Base-by-base conservation (phyloP, 2,797 vertebrate species). In the Semaprochilodus insignis region DNA sequence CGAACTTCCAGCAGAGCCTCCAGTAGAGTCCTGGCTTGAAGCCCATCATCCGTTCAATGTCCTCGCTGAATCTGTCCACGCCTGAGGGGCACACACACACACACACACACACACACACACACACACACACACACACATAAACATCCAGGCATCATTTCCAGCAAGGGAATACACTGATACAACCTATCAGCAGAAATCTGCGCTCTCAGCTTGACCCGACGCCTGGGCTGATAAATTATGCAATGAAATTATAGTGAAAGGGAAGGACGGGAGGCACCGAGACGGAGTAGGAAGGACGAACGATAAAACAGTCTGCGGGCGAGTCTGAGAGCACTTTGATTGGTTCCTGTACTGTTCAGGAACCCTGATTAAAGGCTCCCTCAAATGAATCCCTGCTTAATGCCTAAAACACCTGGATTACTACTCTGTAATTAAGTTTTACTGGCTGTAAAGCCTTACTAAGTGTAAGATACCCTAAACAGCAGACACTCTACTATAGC, bases 1-100 rank as follows among this genome's bases (percentile, higher is more conserved):
- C 96, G 88, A 98, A 99, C 91, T 99, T 99, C 98, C 98, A 99
- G 91, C 98, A 99, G 65, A 99, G 79, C 90, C 98, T 96, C 98
- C 98, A 99, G 90, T 99, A 99, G 23, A 99, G 96, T 59, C 98
- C 98, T 36, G 98, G 98, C 91, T 96, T 99, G 87, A 99, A 99
- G 69, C 98, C 98, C 96, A 98, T 97, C 98, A 99, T 99, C 82
- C 94, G 95, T 83, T 99, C 95, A 69, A 99, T 99, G 81, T 99
- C 98, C 71, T 97, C 96, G 77, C 97, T 99, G 94, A 99, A 99
- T 87, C 98, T 96, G 92, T 99, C 98, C 90, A 99, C 98, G 84
- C 98, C 98, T 99, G 92, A 10, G 84, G 80, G 55, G 66, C 51
- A 85, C 52, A 74, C 0, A 73, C 36, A 75, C 23, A n/a, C n/a